Evolutionary conservation across 2,113 vertebrate genomes (phyloP), one percentile per base, ranked within the genome.

Genomic region (Amphiprion percula): DNA sequence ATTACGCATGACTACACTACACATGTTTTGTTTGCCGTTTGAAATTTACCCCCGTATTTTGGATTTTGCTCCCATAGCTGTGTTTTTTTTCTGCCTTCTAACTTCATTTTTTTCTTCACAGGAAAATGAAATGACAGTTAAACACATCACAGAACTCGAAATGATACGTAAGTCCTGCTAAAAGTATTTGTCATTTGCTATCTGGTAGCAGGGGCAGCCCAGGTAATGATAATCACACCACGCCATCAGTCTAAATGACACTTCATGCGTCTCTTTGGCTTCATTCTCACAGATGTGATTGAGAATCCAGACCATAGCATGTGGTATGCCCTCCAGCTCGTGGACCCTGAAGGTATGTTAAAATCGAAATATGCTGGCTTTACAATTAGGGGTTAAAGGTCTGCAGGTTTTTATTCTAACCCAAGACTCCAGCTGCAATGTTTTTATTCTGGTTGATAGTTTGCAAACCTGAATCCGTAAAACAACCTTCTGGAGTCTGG

Each of bases 301-400:
- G 89, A 93, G 59, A 93, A 96, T 68, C 93, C 88, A 44, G 90
- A 96, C 67, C 95, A 94, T 74, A 96, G 93, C 75, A 44, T 86
- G 7, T 99, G 98, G 98, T 82, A 91, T 63, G 95, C 94, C 74
- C 96, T 94, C 80, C 96, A 95, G 74, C 96, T 99, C 88, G 68
- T 68, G 16, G 95, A 94, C 74, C 81, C 81, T 77, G 74, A 86
- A 87, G 97, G 98, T 98, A 46, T 58, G 46, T 82, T 15, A 3
- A 24, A 30, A 6, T 30, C 4, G 6, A 30, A 30, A 30, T 30
- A 30, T 30, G 4, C 30, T 30, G 30, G 2, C 4, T 30, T 30
- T 30, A 30, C 30, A 4, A 30, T 30, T 4, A 30, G 30, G 30
- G 4, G 30, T 30, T 3, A 6, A 30, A 30, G 30, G 6, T 6